These are phyloP conservation scores for Oryctes rhinoceros DNA, from an alignment of 1,140 invertebrate genomes.

Conservation along the genomic window DNA sequence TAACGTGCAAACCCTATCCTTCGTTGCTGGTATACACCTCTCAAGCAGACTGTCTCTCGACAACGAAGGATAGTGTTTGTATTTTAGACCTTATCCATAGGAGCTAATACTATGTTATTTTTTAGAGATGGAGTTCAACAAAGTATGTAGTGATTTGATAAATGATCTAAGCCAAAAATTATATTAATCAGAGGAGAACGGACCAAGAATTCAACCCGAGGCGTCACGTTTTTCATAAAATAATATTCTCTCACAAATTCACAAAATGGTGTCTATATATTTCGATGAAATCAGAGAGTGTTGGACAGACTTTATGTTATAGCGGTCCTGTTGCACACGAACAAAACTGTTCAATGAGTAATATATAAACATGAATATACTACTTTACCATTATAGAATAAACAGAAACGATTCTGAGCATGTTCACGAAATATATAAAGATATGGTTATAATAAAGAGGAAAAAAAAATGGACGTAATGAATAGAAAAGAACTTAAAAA, in stretches of 20 bases:
- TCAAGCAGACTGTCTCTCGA: conserved; percentile 19
- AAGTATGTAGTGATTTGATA: conserved; percentile 40
- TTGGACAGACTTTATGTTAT: conserved; percentile 11
- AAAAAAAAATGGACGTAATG: conserved; percentile 24
- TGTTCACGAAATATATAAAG: not conserved
- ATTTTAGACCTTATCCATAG: conserved; percentile 28
- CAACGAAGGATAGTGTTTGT: conserved; percentile 34
- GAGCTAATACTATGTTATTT: conserved; percentile 40
- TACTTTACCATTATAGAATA: conserved; percentile 2
- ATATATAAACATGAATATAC: not conserved
- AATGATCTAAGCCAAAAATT: conserved; percentile 40
- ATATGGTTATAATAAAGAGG: not conserved
- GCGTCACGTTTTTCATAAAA: conserved; percentile 22
- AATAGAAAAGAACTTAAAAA: conserved; percentile 6
- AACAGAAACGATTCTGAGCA: not conserved
- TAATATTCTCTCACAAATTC: conserved; percentile 28
- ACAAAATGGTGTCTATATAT: conserved; percentile 16
- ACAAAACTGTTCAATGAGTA: not conserved
- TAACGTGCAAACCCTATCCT: conserved; percentile 24
- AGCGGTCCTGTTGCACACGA: conserved; percentile 13
- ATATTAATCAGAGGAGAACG: conserved; percentile 38
- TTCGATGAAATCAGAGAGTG: conserved; percentile 13
- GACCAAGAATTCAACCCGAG: conserved; percentile 35
- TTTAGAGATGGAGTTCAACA: conserved; percentile 40
- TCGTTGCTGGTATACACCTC: conserved; percentile 7